Conservation (phyloP, 35 echinoderm and acorn worm species). For the Heliocidaris erythrogramma region DNA sequence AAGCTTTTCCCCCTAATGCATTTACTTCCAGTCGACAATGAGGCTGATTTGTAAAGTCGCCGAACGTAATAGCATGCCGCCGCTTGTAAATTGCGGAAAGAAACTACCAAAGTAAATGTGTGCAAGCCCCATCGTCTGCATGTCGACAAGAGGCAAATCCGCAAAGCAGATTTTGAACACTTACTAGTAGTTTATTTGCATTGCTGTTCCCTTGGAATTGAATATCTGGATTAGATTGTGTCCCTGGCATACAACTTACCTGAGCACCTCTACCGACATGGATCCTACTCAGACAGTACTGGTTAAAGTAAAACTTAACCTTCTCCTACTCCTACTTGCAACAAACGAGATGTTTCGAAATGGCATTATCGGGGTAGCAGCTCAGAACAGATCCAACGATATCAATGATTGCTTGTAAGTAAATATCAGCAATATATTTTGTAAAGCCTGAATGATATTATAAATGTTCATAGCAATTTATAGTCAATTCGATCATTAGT, state of each 20-base stretch:
- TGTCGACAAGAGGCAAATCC: neutral
- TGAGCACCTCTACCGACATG: neutral
- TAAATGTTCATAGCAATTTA: neutral
- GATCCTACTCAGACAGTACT: neutral
- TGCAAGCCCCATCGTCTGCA: neutral
- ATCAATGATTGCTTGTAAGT: neutral
- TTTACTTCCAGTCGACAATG: constrained; percentile 2
- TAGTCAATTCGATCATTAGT: neutral
- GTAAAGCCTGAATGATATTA: neutral
- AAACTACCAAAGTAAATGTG: neutral
- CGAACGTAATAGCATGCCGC: constrained; percentile 6
- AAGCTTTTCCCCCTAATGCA: neutral
- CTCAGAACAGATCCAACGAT: neutral
- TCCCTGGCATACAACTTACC: neutral
- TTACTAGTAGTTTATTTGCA: neutral
- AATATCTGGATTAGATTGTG: neutral
- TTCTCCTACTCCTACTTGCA: neutral
- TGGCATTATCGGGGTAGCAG: neutral
- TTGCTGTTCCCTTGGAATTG: neutral
- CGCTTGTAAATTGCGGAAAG: neutral
- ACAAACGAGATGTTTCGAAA: neutral
- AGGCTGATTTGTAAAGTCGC: constrained; percentile 7
- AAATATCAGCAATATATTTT: neutral
- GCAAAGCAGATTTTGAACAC: neutral
- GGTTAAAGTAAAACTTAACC: neutral